phyloP scores from a whole-genome alignment of 1,140 invertebrate genomes.

The Achatina immaculata region DNA sequence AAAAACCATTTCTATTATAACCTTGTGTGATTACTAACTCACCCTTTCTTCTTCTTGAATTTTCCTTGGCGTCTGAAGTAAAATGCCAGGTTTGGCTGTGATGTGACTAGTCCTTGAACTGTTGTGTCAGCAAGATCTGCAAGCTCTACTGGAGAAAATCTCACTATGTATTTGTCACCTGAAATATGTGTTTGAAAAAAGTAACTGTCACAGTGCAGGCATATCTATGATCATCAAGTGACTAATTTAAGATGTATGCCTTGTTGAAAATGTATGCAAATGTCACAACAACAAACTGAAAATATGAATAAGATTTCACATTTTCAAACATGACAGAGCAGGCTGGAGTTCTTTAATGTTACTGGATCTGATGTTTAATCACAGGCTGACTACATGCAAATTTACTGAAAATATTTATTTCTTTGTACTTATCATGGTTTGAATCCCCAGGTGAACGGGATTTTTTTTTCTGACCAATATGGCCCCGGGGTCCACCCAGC shows the following conservation, averaged over 20 bases:
- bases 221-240: neutral
- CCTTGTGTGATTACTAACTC: no score
- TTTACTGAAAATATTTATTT: no score
- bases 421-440: no score
- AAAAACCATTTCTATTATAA: no score
- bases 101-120: slow-evolving; percentile 3
- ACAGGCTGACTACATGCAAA: no score
- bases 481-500: no score
- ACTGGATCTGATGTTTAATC: no score
- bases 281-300: neutral
- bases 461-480: no score
- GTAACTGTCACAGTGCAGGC: neutral
- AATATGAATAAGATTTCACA: no score
- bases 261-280: neutral
- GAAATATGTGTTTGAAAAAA: slow-evolving; percentile 10
- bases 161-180: slow-evolving; percentile 25
- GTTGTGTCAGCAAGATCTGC: slow-evolving; percentile 22
- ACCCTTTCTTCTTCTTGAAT: slow-evolving; percentile 33
- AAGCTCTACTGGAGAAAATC: slow-evolving; percentile 17
- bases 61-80: slow-evolving; percentile 32
- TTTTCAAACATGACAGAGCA: no score
- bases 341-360: no score
- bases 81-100: slow-evolving; percentile 27
- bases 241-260: neutral
- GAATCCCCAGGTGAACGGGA: no score